phyloP scores from a whole-genome alignment of 2,797 vertebrate genomes.

The Centropyge bicolor region DNA sequence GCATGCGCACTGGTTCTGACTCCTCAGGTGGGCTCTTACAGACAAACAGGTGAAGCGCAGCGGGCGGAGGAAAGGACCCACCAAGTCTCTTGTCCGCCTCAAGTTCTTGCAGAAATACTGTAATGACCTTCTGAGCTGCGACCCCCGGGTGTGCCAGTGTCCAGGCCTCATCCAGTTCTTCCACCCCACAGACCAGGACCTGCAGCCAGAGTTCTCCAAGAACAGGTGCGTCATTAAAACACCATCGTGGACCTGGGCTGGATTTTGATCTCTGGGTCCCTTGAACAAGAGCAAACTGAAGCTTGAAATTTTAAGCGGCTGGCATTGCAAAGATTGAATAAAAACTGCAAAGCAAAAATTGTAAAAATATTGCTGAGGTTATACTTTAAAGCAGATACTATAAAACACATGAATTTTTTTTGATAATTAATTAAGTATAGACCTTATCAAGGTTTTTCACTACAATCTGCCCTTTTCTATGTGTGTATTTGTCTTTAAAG shows the following conservation, averaged over 20 bases:
- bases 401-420: too few species aligned
- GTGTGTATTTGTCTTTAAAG: not conserved
- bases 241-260: too few species aligned
- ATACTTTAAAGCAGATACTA: too few species aligned
- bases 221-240: conserved; percentile 82
- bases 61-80: conserved; percentile 44
- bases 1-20: not conserved
- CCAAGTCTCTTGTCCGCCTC: conserved; percentile 80
- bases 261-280: too few species aligned
- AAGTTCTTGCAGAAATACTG: conserved; percentile 88
- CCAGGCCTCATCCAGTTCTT: conserved; percentile 86
- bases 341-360: not conserved
- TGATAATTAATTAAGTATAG: not conserved
- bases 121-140: conserved; percentile 79
- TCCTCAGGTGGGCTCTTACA: conserved; percentile 34
- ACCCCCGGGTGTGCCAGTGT: conserved; percentile 77
- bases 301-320: not conserved
- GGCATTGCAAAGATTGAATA: not conserved
- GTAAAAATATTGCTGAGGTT: not conserved
- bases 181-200: conserved; percentile 86
- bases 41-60: conserved; percentile 48
- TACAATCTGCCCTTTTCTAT: not conserved
- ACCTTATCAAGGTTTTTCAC: not conserved
- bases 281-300: too few species aligned
- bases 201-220: conserved; percentile 85